Evolutionary conservation across 2,888 invertebrate genomes (phyloP).

Genomic region (Xestia ashworthii): DNA sequence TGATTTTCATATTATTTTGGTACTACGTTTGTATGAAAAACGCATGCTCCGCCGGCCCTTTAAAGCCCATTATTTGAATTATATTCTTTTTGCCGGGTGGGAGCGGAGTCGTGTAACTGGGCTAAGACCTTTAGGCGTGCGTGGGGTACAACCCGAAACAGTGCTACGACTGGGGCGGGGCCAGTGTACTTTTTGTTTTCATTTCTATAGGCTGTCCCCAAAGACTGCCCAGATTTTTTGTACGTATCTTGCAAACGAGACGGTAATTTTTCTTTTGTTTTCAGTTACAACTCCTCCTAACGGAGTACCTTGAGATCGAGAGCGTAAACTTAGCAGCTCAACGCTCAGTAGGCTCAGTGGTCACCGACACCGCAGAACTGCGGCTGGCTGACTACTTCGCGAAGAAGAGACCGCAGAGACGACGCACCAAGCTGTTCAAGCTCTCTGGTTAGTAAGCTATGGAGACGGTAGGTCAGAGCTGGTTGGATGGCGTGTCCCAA

Average conservation of each 20-base stretch:
- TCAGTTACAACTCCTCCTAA: slow-evolving; percentile 95
- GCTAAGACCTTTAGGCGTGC: too few species aligned
- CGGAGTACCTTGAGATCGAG: slow-evolving; percentile 96
- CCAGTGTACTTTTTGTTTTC: too few species aligned
- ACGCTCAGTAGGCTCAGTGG: slow-evolving; percentile 69
- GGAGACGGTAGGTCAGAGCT: background rate
- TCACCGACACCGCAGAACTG: slow-evolving; percentile 65
- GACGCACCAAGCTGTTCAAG: slow-evolving; percentile 80
- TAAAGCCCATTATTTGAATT: too few species aligned
- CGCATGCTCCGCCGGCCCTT: too few species aligned
- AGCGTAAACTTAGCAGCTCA: slow-evolving; percentile 92
- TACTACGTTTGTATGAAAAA: too few species aligned
- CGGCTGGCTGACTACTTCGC: slow-evolving; percentile 84
- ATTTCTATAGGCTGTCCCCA: too few species aligned
- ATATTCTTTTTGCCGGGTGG: too few species aligned
- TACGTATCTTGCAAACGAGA: background rate
- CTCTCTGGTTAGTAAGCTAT: slow-evolving; percentile 71
- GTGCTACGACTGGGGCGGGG: too few species aligned
- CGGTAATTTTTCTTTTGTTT: slow-evolving; percentile 57
- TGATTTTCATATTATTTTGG: too few species aligned
- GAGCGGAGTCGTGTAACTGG: too few species aligned
- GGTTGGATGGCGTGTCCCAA: background rate
- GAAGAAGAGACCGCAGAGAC: slow-evolving; percentile 79
- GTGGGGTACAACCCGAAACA: too few species aligned
- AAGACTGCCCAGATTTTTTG: too few species aligned